Base-by-base conservation (phyloP, 1,140 invertebrate genomes). In the Philopotamus ludificatus region DNA sequence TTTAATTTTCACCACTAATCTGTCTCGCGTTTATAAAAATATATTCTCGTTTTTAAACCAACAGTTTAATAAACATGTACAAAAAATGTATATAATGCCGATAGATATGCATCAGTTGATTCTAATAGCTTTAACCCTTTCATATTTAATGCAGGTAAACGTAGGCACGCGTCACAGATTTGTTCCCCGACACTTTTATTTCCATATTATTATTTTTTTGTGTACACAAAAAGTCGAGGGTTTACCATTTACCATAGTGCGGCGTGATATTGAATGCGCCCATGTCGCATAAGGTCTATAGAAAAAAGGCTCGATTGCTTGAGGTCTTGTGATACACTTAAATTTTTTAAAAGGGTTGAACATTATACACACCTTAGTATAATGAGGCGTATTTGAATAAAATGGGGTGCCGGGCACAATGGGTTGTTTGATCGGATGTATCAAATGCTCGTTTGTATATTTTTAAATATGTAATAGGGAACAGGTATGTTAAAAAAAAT, bases 141-240 rank as follows among this genome's bases (percentile, higher is more conserved):
- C 55, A 67, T 67, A 67, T 67, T 63, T 60, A 67, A 50, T 58
- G 53, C 66, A 67, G 66, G 66, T 67, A 67, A 67, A 67, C 54
- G 50, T 47, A 28, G 67, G 59, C 67, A 66, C 67, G 67, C 57
- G 67, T 41, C 67, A 20, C 58, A 28, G 54, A 57, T 69, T 66
- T 62, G 18, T n/a, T n/a, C n/a, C n/a, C n/a, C 21, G 28, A 55
- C 51, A 18, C 51, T 55, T 55, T 55, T n/a, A 25, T 16, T 55
- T 28, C n/a, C 28, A 16, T 34, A 34, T 34, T 34, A 34, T 7
- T 34, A 34, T 34, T 16, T 8, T 47, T 8, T 9, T 47, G 44
- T 12, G 12, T 4, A 12, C 28, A 34, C 44, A 16, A n/a, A n/a
- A n/a, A n/a, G n/a, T n/a, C n/a, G n/a, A n/a, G 4, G 10, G 8